phyloP scores from a whole-genome alignment of 2,113 vertebrate species.

The Hemichromis elongatus region DNA sequence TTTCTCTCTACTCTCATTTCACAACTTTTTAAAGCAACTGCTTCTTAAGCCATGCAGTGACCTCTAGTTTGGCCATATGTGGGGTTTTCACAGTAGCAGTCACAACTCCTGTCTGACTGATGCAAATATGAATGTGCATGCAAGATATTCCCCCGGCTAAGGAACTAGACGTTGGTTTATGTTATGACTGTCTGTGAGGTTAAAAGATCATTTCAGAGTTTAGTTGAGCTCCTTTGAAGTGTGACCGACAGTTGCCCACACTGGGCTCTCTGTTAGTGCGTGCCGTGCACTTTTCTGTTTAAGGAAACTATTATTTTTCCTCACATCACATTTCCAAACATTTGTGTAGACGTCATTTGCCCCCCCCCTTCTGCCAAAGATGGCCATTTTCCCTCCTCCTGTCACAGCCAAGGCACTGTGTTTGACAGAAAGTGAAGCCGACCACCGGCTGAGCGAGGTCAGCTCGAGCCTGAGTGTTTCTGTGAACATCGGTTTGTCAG shows the following conservation, averaged over 20 bases:
- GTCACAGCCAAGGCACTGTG: not conserved
- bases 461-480: not conserved
- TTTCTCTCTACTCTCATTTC: not conserved
- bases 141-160: not conserved
- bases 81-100: not conserved
- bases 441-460: not conserved
- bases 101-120: not conserved
- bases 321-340: constrained; percentile 1
- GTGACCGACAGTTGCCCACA: constrained; percentile 9
- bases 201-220: constrained; percentile 35
- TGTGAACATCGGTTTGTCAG: not conserved
- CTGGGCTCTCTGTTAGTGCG: not conserved
- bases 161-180: constrained; percentile 25
- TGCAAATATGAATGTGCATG: not conserved
- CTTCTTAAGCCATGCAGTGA: not conserved
- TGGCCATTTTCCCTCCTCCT: not conserved
- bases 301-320: constrained; percentile 17
- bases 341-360: not conserved
- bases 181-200: constrained; percentile 38
- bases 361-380: no score
- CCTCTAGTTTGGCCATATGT: constrained; percentile 11
- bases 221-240: constrained; percentile 28
- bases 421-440: not conserved
- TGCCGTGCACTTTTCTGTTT: constrained; percentile 4
- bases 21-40: not conserved